Base-by-base conservation (phyloP, 2,888 invertebrate species). In the Seira ritae region DNA sequence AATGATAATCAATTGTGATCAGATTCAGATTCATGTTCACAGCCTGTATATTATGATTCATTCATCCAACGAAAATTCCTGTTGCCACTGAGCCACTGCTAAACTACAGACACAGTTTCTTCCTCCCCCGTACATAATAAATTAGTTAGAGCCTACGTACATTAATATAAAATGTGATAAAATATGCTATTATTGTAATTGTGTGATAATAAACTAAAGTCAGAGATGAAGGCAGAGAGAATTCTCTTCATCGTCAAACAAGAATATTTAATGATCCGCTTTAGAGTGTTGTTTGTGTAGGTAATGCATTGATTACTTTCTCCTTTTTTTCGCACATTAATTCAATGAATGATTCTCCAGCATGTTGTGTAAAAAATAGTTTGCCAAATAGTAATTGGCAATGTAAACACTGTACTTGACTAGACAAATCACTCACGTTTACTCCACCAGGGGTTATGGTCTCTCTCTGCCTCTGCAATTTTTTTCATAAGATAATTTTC, bases 181-280 rank as follows among this genome's bases (percentile, higher is more conserved):
- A 42, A 42, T 42, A 42, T 42, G 6, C 42, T 12, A 42, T 42
- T 42, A 42, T 42, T 42, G 12, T 42, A 42, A 42, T 42, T 42
- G 6, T 12, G 42, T 42, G 42, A 42, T 42, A 42, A 42, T 42
- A 42, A 42, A 42, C 42, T 42, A 42, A 42, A 42, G 42, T 42
- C 42, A 42, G 42, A 42, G 42, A 8, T 42, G 6, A 42, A 8
- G 42, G 42, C 42, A 42, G 42, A 6, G n/a, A n/a, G n/a, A n/a
- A n/a, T n/a, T n/a, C n/a, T 60, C 60, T 17, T 60, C 4, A 60
- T 42, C 12, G 12, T 60, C 60, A 6, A n/a, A 10, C 17, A n/a
- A n/a, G 60, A 60, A 60, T 60, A 60, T 60, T 8, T 60, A 42
- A 60, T 60, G n/a, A 60, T n/a, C 60, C 60, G 60, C 42, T 42